These are phyloP conservation scores for Caerostris darwini DNA, from an alignment of 1,140 invertebrate genomes.

Conservation along the genomic window DNA sequence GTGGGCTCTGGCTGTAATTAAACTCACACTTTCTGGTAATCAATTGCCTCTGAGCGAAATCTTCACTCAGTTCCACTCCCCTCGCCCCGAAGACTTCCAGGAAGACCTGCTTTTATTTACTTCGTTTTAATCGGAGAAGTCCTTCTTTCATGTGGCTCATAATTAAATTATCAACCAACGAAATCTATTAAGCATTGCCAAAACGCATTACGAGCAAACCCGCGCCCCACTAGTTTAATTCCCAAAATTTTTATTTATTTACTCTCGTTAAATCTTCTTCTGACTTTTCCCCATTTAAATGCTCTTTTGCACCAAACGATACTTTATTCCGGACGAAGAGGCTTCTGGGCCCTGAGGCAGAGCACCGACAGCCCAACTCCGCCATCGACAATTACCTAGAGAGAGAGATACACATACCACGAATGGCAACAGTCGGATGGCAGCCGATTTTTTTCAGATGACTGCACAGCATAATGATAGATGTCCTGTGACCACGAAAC, in stretches of 20 bases:
- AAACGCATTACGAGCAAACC: slow-evolving; percentile 40
- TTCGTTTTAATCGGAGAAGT: slow-evolving; percentile 55
- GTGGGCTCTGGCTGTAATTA: slow-evolving; percentile 25
- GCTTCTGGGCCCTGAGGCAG: slow-evolving; percentile 29
- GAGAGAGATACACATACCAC: slow-evolving; percentile 43
- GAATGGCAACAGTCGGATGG: slow-evolving; percentile 53
- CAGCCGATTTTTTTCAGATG: slow-evolving; percentile 55
- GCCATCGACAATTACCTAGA: slow-evolving; percentile 63
- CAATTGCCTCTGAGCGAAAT: slow-evolving; percentile 48
- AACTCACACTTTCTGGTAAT: slow-evolving; percentile 17
- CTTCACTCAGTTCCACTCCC: not conserved
- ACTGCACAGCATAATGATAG: slow-evolving; percentile 66
- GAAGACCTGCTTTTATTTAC: slow-evolving; percentile 42
- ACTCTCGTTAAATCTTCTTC: not conserved
- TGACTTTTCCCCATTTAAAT: not conserved
- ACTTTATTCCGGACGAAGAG: slow-evolving; percentile 66
- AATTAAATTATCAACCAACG: slow-evolving; percentile 68
- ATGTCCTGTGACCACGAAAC: slow-evolving; percentile 44
- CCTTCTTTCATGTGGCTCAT: slow-evolving; percentile 62
- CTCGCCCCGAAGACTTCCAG: not conserved
- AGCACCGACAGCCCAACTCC: slow-evolving; percentile 70
- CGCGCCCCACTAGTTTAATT: slow-evolving; percentile 40
- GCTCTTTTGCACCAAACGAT: slow-evolving; percentile 58
- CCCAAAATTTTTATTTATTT: slow-evolving; percentile 14
- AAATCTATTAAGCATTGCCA: slow-evolving; percentile 72